Evolutionary conservation across 1,140 invertebrate genomes (phyloP).

Genomic region (Macrobrachium nipponense): DNA sequence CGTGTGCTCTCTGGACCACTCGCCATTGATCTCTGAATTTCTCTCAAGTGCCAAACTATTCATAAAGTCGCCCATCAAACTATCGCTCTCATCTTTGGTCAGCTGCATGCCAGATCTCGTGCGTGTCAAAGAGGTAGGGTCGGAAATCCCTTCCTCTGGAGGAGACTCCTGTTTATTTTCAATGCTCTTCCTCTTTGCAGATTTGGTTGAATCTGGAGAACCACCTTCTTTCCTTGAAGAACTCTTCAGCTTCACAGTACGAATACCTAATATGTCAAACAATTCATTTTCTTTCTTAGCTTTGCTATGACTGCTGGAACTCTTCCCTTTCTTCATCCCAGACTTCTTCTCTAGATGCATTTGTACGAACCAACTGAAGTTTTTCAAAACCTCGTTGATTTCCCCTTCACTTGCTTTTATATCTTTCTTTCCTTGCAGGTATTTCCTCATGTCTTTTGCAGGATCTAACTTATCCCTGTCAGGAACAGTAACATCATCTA

Average conservation of each 20-base stretch:
- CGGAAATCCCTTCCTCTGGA: background rate
- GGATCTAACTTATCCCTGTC: conserved; percentile 41
- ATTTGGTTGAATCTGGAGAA: background rate
- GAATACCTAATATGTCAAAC: conserved; percentile 45
- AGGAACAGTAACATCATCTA: conserved; percentile 43
- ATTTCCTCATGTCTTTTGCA: conserved; percentile 35
- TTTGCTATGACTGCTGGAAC: background rate
- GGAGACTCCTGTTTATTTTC: conserved; percentile 3
- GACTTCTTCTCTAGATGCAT: conserved; percentile 47
- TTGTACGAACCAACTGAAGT: conserved; percentile 45
- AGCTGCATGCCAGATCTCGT: conserved; percentile 53
- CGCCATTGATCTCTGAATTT: conserved; percentile 38
- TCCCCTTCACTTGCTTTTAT: conserved; percentile 4
- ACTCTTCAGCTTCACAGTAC: conserved; percentile 1
- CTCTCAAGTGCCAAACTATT: background rate
- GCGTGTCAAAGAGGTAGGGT: conserved; percentile 12
- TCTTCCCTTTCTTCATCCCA: conserved; percentile 19
- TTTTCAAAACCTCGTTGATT: conserved; percentile 23
- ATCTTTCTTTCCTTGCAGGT: conserved; percentile 37
- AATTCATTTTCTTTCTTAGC: conserved; percentile 49
- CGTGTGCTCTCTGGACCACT: conserved; percentile 58
- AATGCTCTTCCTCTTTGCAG: conserved; percentile 10
- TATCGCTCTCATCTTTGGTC: background rate
- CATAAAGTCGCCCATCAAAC: background rate
- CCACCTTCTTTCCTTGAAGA: background rate